Evolutionary conservation across 2,113 vertebrate species (phyloP), one percentile per base, ranked within the genome.

Genomic region (Rallus limicola): DNA sequence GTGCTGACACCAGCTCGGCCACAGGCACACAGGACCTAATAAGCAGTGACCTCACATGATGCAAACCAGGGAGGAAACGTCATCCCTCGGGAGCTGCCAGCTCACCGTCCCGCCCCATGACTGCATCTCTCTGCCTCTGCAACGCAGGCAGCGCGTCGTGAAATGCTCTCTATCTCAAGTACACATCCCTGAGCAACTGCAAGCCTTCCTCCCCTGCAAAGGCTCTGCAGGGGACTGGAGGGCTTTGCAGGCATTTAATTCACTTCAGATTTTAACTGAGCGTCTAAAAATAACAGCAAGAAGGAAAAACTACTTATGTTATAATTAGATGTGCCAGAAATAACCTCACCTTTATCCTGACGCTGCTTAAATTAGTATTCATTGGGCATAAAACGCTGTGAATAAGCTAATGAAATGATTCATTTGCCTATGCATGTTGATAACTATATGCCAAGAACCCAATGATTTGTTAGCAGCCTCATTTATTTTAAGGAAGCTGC

Each of bases 401-500:
- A 93, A 86, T 48, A 94, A 86, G n/a, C 64, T 88, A 87, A 93
- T 88, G 24, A 88, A 95, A 94, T 92, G 33, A 86, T 88, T 94
- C 55, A 80, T 92, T 93, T 94, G 82, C 38, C 60, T 86, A 42
- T 71, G 75, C 33, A 42, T 16, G 6, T 31, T 74, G 24, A 42
- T 86, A 86, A 70, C 42, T 60, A 74, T 56, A 67, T 4, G 15
- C n/a, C 50, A 72, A 88, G 90, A 91, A 71, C 8, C 20, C 82
- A 80, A 11, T 13, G 36, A 85, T 67, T 92, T 76, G 21, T 94
- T 89, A 95, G 90, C 46, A 85, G 33, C 38, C 29, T 96, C 46
- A 65, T 86, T 92, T 95, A 76, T 94, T 95, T 96, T 86, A 93
- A 93, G 55, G 71, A 88, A 74, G 52, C 29, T 94, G 36, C 60